Percentiles rank a stretch among this genome's conserved stretches.
These are phyloP conservation scores for Saccostrea cuccullata DNA, from an alignment of 1,140 invertebrate species.

Conservation along the genomic window DNA sequence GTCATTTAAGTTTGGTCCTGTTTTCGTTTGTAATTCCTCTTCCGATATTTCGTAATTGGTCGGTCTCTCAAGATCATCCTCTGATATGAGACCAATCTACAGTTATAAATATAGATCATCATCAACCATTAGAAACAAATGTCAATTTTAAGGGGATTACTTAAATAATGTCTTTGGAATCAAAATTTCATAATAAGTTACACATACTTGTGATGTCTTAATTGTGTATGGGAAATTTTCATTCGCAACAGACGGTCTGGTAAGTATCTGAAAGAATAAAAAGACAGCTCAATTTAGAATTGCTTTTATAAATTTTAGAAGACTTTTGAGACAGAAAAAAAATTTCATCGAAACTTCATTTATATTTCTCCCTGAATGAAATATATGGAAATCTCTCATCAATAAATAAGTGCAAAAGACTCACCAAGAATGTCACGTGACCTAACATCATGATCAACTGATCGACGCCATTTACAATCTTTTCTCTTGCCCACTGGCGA, in stretches of 20 bases:
- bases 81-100: background rate
- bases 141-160: background rate
- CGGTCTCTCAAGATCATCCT: background rate
- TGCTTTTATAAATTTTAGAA: background rate
- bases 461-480: slow-evolving; percentile 89
- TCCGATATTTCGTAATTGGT: slow-evolving; percentile 13
- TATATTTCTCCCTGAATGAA: too few relatives aligned
- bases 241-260: slow-evolving; percentile 88
- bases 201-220: slow-evolving; percentile 85
- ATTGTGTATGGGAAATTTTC: slow-evolving; percentile 93
- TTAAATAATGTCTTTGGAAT: background rate
- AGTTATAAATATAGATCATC: background rate
- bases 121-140: background rate
- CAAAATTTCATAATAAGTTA: background rate
- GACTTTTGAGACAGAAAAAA: too few relatives aligned
- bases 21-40: slow-evolving; percentile 4
- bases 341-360: too few relatives aligned
- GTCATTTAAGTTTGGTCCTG: slow-evolving; percentile 9
- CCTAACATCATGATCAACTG: slow-evolving; percentile 88
- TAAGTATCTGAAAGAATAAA: slow-evolving; percentile 84
- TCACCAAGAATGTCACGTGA: slow-evolving; percentile 89
- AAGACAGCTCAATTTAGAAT: background rate
- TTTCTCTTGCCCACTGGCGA: slow-evolving; percentile 93
- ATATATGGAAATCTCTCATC: too few relatives aligned
- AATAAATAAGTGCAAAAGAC: slow-evolving; percentile 52